Evolutionary conservation across 2,888 invertebrate genomes (phyloP), one percentile per base, ranked within the genome.

Genomic region (Itoplectis maculator): DNA sequence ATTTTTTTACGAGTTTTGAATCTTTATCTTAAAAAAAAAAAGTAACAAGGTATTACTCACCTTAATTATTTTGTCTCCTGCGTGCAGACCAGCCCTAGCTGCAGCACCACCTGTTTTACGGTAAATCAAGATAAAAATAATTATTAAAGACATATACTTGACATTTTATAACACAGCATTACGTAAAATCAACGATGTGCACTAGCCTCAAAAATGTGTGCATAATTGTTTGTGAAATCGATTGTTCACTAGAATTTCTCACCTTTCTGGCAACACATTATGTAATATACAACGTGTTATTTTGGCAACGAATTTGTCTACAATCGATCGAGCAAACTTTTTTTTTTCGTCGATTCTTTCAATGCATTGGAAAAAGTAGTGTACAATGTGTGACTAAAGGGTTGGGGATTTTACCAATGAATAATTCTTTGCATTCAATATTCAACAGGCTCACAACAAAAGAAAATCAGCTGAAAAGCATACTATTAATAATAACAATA

Each of bases 1-100:
- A 45, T 45, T 13, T 45, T 45, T 13, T 45, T 45, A n/a, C 45
- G n/a, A n/a, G 13, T 29, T 29, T 29, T 0, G 54, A 23, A 51
- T 1, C 4, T 20, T 54, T 11, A 23, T 54, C 0, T 23, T 9
- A 54, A 54, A 23, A 23, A 47, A 47, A 54, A 0, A 66, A 79
- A 81, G 78, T 73, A 68, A 61, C 77, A 40, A 77, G 87, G 86
- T 81, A 70, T 76, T 85, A 85, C 88, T 93, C 91, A 97, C 97
- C 95, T 97, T 97, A 88, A 98, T 95, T 92, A 99, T 98, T 93
- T 97, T 96, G 94, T 99, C 99, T 47, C 98, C 98, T 84, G 97
- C 95, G 88, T 97, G 96, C 85, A 99, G 96, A 59, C 99, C 99
- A 74, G 98, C 98, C 91, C 96, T 96, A 94, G 97, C 97, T 89